Conservation (phyloP, 2,113 vertebrate genomes). For the Sapajus apella region DNA sequence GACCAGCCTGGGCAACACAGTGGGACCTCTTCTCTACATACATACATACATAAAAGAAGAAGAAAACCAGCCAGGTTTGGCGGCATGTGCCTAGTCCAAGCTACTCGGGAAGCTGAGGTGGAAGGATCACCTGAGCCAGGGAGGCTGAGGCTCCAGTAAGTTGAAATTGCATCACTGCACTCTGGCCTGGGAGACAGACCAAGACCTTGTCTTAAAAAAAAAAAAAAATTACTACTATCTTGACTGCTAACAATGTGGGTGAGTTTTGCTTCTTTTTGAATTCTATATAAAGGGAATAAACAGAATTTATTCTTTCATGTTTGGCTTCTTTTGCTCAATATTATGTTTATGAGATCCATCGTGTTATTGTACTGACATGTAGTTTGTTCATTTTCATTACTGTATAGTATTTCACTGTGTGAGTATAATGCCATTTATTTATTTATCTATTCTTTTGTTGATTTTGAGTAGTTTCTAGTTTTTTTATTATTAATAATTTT, state of each 20-base stretch:
- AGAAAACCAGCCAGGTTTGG: too few relatives aligned
- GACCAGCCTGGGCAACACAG: too few relatives aligned
- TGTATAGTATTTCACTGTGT: not conserved
- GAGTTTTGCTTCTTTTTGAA: not conserved
- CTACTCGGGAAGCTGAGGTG: too few relatives aligned
- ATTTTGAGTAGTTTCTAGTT: not conserved
- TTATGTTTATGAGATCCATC: not conserved
- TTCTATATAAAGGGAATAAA: not conserved
- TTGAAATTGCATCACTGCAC: too few relatives aligned
- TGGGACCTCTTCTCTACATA: too few relatives aligned
- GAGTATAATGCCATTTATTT: not conserved
- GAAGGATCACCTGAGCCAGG: too few relatives aligned
- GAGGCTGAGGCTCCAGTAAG: too few relatives aligned
- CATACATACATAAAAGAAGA: too few relatives aligned
- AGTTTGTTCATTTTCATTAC: not conserved
- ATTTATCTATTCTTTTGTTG: not conserved
- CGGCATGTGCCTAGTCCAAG: too few relatives aligned
- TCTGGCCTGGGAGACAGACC: too few relatives aligned
- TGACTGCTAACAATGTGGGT: not conserved
- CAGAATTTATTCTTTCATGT: not conserved
- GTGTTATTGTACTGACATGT: not conserved
- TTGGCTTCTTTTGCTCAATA: not conserved
- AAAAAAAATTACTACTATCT: not conserved
- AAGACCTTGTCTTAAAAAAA: too few relatives aligned
- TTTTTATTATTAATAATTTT: constrained; percentile 34